Percentiles rank a stretch among this genome's conserved stretches.
Evolutionary conservation across 2,797 vertebrate species (phyloP).

Genomic region (Mus minutoides): DNA sequence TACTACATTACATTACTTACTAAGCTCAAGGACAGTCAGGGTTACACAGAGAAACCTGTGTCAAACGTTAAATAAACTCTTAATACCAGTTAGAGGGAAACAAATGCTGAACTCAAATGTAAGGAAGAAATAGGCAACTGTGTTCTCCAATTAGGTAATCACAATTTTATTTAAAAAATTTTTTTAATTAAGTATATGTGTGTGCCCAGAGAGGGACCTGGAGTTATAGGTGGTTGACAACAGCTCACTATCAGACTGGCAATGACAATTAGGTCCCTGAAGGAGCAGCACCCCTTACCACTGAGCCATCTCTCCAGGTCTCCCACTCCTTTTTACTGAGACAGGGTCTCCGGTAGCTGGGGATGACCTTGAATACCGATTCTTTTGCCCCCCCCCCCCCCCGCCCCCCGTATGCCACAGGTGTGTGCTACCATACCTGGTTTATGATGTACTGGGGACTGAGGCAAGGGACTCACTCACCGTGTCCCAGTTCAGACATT

Average conservation of each 20-base stretch:
- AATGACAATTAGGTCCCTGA: neutral
- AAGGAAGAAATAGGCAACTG: neutral
- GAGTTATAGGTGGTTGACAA: neutral
- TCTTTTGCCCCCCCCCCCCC: neutral
- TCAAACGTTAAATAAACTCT: slow-evolving; percentile 38
- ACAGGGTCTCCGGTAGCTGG: neutral
- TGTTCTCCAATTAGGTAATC: slow-evolving; percentile 7
- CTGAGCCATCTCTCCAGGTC: neutral
- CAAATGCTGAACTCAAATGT: slow-evolving; percentile 1
- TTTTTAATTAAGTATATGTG: neutral
- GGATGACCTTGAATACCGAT: neutral
- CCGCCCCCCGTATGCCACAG: neutral
- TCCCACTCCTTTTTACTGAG: neutral
- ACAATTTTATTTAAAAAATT: neutral
- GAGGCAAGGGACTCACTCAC: neutral
- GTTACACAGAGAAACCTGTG: neutral
- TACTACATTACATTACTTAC: neutral
- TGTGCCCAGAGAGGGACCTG: neutral
- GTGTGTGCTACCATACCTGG: neutral
- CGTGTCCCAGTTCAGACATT: neutral
- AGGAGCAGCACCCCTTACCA: neutral
- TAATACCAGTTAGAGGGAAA: neutral
- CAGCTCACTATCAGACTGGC: neutral
- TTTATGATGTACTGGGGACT: neutral
- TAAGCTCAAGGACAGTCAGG: neutral